Conservation (phyloP, 2,888 invertebrate species). For the Epicampocera succincta region DNA sequence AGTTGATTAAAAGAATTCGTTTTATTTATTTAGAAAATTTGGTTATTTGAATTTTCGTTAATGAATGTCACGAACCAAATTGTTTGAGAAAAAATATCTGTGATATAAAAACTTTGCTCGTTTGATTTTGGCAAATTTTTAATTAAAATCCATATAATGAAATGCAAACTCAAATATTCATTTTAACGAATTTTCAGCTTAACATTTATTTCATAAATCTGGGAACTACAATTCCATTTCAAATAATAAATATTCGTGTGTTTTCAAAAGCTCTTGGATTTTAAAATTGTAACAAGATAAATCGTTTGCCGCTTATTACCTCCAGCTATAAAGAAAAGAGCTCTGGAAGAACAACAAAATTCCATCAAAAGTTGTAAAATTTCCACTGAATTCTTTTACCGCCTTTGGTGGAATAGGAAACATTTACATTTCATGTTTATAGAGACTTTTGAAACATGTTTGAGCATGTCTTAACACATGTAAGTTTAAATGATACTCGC, state of each 20-base stretch:
- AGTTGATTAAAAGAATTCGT: slow-evolving; percentile 32
- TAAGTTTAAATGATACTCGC: background rate
- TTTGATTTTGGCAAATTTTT: too few species aligned
- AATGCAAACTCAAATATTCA: background rate
- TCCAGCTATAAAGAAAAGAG: too few species aligned
- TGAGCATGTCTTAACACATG: slow-evolving; percentile 23
- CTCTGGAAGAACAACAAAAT: slow-evolving; percentile 38
- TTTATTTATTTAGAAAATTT: slow-evolving; percentile 19
- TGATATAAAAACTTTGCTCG: too few species aligned
- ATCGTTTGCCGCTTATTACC: background rate
- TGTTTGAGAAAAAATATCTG: background rate
- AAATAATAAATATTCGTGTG: too few species aligned
- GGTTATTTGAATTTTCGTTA: slow-evolving; percentile 5
- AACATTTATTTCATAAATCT: too few species aligned
- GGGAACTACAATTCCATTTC: too few species aligned
- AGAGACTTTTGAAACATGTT: slow-evolving; percentile 32
- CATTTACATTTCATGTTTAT: slow-evolving; percentile 21
- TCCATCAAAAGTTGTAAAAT: slow-evolving; percentile 54
- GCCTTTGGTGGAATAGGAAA: background rate
- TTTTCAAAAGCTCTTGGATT: too few species aligned
- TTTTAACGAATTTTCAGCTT: background rate
- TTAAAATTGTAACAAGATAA: too few species aligned
- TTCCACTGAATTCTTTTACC: background rate
- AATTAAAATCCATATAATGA: too few species aligned
- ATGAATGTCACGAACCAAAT: background rate